These are phyloP conservation scores for Campylomormyrus numenius DNA, from an alignment of 2,113 vertebrate species.

Conservation along the genomic window DNA sequence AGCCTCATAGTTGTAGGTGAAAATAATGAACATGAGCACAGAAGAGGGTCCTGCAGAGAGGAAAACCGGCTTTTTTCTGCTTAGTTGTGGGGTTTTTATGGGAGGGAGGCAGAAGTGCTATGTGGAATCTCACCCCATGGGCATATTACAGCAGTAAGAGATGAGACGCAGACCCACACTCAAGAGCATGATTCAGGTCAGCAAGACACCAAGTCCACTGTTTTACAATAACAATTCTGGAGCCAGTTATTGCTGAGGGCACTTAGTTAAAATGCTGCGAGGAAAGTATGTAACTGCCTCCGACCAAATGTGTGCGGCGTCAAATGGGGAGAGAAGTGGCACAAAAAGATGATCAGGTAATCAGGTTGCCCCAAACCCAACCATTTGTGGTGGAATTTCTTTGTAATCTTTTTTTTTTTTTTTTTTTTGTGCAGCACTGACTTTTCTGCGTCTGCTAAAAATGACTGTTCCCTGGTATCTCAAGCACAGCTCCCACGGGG, in stretches of 20 bases:
- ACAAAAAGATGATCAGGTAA: not conserved
- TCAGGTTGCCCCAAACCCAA: not conserved
- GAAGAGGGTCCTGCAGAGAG: not conserved
- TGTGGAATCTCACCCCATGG: not conserved
- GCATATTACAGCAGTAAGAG: not conserved
- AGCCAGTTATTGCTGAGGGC: not conserved
- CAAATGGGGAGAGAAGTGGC: not conserved
- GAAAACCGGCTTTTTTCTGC: not conserved
- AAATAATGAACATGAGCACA: not conserved
- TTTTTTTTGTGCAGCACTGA: not conserved
- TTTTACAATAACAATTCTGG: not conserved
- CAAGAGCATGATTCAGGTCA: not conserved
- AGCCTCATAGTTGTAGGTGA: not conserved
- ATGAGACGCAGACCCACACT: not conserved
- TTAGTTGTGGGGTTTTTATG: not conserved
- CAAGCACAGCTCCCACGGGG: not conserved
- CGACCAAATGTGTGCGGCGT: not conserved
- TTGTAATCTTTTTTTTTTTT: not conserved
- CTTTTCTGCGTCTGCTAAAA: not conserved
- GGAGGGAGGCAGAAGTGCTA: not conserved
- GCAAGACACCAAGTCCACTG: not conserved
- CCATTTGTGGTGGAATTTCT: not conserved
- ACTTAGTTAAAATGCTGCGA: not conserved
- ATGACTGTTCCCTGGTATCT: not conserved
- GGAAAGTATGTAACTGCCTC: not conserved